Evolutionary conservation across 2,888 invertebrate species (phyloP).

Genomic region (Drosophila kambysellisi): DNA sequence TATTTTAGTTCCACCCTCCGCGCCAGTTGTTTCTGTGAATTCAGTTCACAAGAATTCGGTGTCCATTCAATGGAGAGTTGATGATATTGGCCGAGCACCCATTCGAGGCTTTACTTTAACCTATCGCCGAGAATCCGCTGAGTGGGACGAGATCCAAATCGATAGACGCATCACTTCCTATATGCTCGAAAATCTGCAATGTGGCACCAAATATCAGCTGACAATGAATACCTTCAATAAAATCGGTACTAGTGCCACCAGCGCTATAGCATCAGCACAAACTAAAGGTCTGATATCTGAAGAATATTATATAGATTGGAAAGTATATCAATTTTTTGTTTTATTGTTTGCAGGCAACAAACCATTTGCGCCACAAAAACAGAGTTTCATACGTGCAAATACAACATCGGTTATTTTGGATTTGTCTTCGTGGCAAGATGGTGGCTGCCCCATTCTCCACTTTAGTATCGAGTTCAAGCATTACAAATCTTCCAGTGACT

Average conservation of each 20-base stretch:
- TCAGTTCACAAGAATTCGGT: constrained; percentile 86
- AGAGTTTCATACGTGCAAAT: constrained; percentile 90
- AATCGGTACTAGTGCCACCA: constrained; percentile 90
- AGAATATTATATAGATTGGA: no score
- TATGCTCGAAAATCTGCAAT: constrained; percentile 90
- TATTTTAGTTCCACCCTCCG: constrained; percentile 86
- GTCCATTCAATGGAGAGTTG: constrained; percentile 86
- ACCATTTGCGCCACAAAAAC: constrained; percentile 89
- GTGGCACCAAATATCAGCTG: constrained; percentile 92
- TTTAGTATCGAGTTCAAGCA: constrained; percentile 86
- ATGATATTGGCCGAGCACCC: constrained; percentile 87
- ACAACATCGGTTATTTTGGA: constrained; percentile 91
- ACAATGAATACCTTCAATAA: constrained; percentile 91
- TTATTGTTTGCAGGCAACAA: constrained; percentile 76
- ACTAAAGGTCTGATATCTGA: constrained; percentile 88
- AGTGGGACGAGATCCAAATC: constrained; percentile 86
- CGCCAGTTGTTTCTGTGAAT: constrained; percentile 86
- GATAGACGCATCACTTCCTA: constrained; percentile 87
- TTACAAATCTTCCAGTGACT: constrained; percentile 80
- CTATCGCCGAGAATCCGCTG: constrained; percentile 86
- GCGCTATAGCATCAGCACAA: constrained; percentile 88
- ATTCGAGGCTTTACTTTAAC: constrained; percentile 86
- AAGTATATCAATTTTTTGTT: not conserved
- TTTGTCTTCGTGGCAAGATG: constrained; percentile 92
- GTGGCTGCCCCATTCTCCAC: constrained; percentile 92